These are phyloP conservation scores for Morpho achilles DNA, from an alignment of 2,888 invertebrate genomes.

Conservation along the genomic window DNA sequence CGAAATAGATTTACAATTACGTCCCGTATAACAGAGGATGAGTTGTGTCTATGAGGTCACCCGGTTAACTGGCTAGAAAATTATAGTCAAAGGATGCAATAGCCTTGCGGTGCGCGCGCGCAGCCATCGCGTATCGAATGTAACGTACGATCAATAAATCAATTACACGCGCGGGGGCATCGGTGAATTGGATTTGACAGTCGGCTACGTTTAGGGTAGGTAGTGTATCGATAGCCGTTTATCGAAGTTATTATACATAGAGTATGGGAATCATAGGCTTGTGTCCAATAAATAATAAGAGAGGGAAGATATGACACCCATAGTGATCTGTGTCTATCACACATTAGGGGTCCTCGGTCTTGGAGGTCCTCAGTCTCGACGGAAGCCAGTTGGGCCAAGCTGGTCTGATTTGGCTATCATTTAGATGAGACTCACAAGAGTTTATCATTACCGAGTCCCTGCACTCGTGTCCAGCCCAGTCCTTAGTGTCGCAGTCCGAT, in stretches of 20 bases:
- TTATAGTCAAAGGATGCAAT: constrained; percentile 33
- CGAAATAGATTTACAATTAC: constrained; percentile 27
- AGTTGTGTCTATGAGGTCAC: constrained; percentile 60
- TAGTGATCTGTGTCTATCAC: too few species aligned
- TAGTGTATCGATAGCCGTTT: constrained; percentile 31
- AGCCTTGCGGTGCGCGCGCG: constrained; percentile 41
- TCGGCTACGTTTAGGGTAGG: constrained; percentile 59
- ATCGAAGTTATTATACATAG: background rate
- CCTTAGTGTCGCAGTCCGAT: too few species aligned
- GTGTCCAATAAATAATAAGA: too few species aligned
- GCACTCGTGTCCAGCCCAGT: too few species aligned
- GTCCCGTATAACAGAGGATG: constrained; percentile 35
- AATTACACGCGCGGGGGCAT: constrained; percentile 75
- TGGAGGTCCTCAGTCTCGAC: too few species aligned
- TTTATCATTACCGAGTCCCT: too few species aligned
- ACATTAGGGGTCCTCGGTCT: too few species aligned
- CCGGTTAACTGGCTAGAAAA: constrained; percentile 60
- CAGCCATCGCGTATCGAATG: constrained; percentile 71
- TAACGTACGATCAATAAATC: constrained; percentile 79
- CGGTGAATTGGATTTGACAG: constrained; percentile 78
- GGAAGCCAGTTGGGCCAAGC: too few species aligned
- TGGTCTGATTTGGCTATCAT: too few species aligned
- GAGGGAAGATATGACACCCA: too few species aligned
- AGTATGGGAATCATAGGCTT: too few species aligned
- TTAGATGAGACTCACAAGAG: too few species aligned